Evolutionary conservation across 2,888 invertebrate species (phyloP).

Genomic region (Tryphoninae sp.): DNA sequence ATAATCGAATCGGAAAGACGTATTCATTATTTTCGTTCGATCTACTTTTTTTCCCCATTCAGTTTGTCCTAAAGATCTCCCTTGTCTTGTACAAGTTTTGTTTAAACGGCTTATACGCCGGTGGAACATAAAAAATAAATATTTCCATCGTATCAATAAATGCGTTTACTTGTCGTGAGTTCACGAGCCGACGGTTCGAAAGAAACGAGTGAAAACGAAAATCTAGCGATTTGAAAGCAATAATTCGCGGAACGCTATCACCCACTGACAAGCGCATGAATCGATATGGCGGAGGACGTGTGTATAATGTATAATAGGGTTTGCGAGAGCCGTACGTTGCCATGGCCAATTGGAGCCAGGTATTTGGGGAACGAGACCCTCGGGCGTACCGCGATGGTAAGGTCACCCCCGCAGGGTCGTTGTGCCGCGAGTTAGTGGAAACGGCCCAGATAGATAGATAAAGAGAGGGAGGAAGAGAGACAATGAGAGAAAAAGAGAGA

Average conservation of each 20-base stretch:
- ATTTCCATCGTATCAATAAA: background rate
- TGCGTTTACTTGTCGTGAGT: background rate
- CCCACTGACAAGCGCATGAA: constrained; percentile 7
- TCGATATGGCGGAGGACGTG: constrained; percentile 9
- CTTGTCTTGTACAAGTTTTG: too few relatives aligned
- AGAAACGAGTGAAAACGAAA: too few relatives aligned
- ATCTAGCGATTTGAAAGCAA: too few relatives aligned
- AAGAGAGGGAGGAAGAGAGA: constrained; percentile 4
- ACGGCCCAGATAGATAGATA: constrained; percentile 32
- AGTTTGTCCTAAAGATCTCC: too few relatives aligned
- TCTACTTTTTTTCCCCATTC: too few relatives aligned
- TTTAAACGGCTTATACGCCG: too few relatives aligned
- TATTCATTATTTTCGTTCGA: too few relatives aligned
- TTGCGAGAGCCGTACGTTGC: constrained; percentile 37
- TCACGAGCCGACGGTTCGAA: background rate
- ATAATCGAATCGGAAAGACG: too few relatives aligned
- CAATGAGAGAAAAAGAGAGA: background rate
- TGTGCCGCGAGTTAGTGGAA: constrained; percentile 43
- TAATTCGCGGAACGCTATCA: background rate
- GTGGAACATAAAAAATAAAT: too few relatives aligned
- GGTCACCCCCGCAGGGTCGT: constrained; percentile 53
- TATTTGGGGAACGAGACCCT: constrained; percentile 42
- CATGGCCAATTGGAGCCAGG: constrained; percentile 58
- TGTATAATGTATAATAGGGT: constrained; percentile 34
- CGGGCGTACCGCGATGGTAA: constrained; percentile 55